Percentiles rank a stretch among this genome's conserved stretches.
Conservation (phyloP, 2,113 vertebrate species). For the Oostethus manadensis region DNA sequence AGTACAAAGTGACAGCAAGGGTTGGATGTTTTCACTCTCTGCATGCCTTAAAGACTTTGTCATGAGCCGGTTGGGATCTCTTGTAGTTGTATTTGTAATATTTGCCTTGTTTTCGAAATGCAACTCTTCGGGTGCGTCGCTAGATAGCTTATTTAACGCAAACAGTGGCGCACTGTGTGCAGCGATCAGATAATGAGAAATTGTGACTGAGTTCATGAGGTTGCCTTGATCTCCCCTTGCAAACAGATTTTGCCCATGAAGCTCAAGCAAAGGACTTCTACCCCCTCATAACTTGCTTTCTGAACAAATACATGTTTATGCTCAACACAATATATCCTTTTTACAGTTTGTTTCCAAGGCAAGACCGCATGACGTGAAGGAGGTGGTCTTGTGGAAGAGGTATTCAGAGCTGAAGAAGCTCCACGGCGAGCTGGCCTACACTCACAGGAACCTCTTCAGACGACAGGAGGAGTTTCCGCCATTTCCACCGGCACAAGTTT, state of each 20-base stretch:
- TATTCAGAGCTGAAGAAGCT: constrained; percentile 88
- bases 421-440: constrained; percentile 84
- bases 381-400: constrained; percentile 84
- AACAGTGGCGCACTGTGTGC: constrained; percentile 1
- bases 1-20: constrained; percentile 85
- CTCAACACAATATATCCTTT: constrained; percentile 5
- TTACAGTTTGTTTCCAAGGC: constrained; percentile 82
- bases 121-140: too few species aligned
- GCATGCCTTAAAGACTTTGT: too few species aligned
- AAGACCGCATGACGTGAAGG: constrained; percentile 81
- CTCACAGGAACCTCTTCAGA: constrained; percentile 86
- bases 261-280: not conserved
- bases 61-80: not conserved
- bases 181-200: constrained; percentile 19
- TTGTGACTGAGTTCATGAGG: constrained; percentile 38
- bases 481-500: constrained; percentile 82
- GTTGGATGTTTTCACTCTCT: constrained; percentile 57
- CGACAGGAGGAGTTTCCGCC: constrained; percentile 82
- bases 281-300: not conserved
- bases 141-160: not conserved
- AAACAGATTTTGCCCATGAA: not conserved
- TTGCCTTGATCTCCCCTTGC: not conserved
- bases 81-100: not conserved
- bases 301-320: not conserved
- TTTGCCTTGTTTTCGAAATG: not conserved